A percentile compares a stretch with the other conserved stretches of the same genome.
Conservation (phyloP, 2,888 invertebrate genomes). For the Heliconius ismenius region DNA sequence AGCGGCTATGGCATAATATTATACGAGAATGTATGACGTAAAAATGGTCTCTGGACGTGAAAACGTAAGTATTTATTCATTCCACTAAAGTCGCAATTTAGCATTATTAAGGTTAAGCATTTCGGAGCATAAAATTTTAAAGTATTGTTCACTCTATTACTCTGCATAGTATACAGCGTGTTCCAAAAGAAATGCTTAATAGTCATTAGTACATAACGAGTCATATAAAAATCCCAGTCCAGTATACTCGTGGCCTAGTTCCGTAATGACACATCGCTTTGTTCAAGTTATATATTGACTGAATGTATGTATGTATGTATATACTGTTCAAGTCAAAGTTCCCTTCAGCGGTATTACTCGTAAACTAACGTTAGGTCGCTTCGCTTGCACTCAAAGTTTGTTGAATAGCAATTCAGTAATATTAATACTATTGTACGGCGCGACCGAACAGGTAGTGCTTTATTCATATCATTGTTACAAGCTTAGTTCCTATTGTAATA, state of each 20-base stretch:
- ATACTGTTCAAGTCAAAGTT: background rate
- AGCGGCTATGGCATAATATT: too few relatives aligned
- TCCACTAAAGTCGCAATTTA: too few relatives aligned
- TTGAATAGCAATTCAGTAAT: constrained; percentile 7
- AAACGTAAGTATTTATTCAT: too few relatives aligned
- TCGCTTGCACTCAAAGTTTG: constrained; percentile 6
- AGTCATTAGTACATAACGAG: constrained; percentile 25
- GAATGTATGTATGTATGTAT: background rate
- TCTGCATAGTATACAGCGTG: background rate
- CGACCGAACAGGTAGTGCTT: background rate
- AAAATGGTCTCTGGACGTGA: too few relatives aligned
- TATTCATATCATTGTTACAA: background rate
- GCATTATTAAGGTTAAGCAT: background rate
- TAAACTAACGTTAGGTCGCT: background rate
- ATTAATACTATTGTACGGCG: constrained; percentile 3
- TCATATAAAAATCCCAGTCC: constrained; percentile 20
- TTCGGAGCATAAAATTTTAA: background rate
- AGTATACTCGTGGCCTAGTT: constrained; percentile 26
- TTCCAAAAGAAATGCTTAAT: constrained; percentile 18
- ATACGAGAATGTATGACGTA: too few relatives aligned
- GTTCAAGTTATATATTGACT: constrained; percentile 9
- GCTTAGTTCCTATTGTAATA: background rate
- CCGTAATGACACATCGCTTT: constrained; percentile 7
- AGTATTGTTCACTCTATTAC: background rate
- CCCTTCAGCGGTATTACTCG: background rate